These are phyloP conservation scores for Chrysopa pallens DNA, from an alignment of 1,140 invertebrate genomes.

Conservation along the genomic window DNA sequence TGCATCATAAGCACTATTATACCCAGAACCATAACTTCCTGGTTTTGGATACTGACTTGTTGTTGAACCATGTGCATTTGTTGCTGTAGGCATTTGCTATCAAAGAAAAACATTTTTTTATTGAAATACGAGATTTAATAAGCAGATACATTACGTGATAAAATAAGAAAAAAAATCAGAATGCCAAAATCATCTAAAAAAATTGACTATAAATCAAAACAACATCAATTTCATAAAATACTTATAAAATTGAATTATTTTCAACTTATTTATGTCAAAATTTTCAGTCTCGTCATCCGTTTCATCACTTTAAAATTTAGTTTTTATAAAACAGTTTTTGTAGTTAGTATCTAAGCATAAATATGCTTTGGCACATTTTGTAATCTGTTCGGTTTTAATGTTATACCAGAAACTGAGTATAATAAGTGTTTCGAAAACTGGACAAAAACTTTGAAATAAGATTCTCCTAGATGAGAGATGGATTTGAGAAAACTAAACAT, in stretches of 20 bases:
- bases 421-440: no score
- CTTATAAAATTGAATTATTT: background rate
- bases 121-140: no score
- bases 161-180: no score
- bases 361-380: no score
- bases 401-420: no score
- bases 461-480: no score
- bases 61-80: slow-evolving; percentile 34
- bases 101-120: slow-evolving; percentile 9
- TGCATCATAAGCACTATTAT: slow-evolving; percentile 43
- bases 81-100: slow-evolving; percentile 43
- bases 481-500: no score
- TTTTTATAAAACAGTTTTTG: no score
- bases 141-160: no score
- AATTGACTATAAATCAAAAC: background rate
- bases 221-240: background rate
- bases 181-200: background rate
- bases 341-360: no score
- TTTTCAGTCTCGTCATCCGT: background rate
- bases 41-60: slow-evolving; percentile 47
- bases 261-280: background rate
- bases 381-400: no score
- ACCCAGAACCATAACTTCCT: slow-evolving; percentile 33
- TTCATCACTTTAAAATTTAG: background rate
- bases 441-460: no score